A percentile compares a stretch with the other conserved stretches of the same genome.
Evolutionary conservation across 2,113 vertebrate genomes (phyloP).

Genomic region (Strigops habroptila): DNA sequence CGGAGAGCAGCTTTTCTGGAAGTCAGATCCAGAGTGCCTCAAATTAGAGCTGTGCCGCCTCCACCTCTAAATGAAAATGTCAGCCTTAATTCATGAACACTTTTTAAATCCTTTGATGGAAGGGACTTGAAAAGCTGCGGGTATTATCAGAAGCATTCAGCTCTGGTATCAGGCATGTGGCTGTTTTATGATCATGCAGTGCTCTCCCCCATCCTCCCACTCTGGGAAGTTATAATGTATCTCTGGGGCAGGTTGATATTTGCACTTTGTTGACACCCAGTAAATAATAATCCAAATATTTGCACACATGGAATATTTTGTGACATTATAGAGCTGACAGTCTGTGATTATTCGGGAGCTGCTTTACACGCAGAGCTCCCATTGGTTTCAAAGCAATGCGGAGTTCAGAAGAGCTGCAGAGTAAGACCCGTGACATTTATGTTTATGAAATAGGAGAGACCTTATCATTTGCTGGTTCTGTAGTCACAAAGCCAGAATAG

Average conservation of each 20-base stretch:
- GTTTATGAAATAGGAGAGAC: conserved; percentile 67
- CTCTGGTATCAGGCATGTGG: background rate
- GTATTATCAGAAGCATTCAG: conserved; percentile 31
- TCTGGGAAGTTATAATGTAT: conserved; percentile 8
- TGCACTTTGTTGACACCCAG: conserved; percentile 55
- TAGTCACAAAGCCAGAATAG: conserved; percentile 59
- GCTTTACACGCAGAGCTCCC: conserved; percentile 36
- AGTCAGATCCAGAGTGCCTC: background rate
- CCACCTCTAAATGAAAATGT: conserved; percentile 55
- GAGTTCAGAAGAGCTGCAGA: conserved; percentile 47
- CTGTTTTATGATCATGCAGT: conserved; percentile 21
- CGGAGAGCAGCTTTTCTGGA: background rate
- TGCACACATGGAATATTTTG: conserved; percentile 64
- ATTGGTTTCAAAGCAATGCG: conserved; percentile 51
- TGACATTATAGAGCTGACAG: conserved; percentile 55
- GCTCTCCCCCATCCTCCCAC: background rate
- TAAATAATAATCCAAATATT: conserved; percentile 69
- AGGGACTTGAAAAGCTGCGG: conserved; percentile 19
- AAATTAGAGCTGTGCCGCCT: conserved; percentile 27
- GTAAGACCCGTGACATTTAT: conserved; percentile 65
- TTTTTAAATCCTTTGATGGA: conserved; percentile 46
- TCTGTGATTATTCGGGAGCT: conserved; percentile 23
- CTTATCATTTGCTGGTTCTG: conserved; percentile 56
- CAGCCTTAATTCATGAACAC: conserved; percentile 24
- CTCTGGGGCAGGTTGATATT: conserved; percentile 53